A percentile compares a stretch with the other conserved stretches of the same genome.
These are phyloP conservation scores for Microcebus murinus DNA, from an alignment of 2,113 vertebrate species.

Conservation along the genomic window DNA sequence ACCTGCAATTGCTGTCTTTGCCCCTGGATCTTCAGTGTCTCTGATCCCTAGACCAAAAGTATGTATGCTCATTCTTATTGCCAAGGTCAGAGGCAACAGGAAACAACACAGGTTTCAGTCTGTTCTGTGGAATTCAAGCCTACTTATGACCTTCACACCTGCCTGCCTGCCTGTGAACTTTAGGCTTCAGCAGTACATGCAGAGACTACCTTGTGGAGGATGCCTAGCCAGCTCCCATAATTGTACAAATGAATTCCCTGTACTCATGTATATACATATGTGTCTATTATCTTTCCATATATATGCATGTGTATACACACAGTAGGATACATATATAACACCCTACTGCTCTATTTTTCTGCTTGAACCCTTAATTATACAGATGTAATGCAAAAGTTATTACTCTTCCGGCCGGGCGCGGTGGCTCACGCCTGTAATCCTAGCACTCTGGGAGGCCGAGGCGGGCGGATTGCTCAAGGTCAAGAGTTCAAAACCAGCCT, in stretches of 20 bases:
- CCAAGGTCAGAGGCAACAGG: neutral
- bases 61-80: neutral
- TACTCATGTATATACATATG: neutral
- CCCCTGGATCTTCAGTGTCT: neutral
- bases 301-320: no score
- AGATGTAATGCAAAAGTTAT: neutral
- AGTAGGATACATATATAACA: neutral
- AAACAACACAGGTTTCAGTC: neutral
- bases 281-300: neutral
- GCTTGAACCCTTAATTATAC: neutral
- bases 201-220: neutral
- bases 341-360: neutral
- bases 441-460: no score
- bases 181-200: neutral
- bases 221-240: neutral
- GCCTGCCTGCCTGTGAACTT: neutral
- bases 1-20: neutral
- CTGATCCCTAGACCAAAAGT: neutral
- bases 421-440: no score
- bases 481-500: no score
- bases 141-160: neutral
- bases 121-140: neutral
- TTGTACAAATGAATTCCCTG: neutral
- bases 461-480: no score
- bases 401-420: no score